Percentiles rank a stretch among this genome's conserved stretches.
Evolutionary conservation across 2,113 vertebrate genomes (phyloP).

Genomic region (Panthera uncia): DNA sequence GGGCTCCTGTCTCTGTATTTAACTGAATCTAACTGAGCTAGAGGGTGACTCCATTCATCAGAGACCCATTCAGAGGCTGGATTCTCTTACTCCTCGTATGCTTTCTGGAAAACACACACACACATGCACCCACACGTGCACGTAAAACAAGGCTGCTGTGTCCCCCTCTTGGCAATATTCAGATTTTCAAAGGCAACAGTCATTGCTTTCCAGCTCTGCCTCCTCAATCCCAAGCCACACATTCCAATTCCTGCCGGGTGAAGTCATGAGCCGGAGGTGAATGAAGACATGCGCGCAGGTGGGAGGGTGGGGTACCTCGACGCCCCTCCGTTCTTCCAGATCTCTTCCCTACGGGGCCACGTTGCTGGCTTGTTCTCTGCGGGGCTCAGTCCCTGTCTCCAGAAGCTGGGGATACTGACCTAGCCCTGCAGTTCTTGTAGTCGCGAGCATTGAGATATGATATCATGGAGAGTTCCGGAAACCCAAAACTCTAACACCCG

Average conservation of each 20-base stretch:
- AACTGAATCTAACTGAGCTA: neutral
- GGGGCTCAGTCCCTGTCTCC: neutral
- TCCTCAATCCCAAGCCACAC: neutral
- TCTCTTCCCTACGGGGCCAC: accelerated
- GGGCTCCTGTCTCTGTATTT: neutral
- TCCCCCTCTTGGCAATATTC: neutral
- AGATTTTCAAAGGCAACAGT: neutral
- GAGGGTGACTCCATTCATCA: neutral
- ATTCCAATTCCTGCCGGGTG: neutral
- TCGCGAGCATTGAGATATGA: neutral
- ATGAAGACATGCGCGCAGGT: neutral
- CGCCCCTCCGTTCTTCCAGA: neutral
- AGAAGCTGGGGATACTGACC: neutral
- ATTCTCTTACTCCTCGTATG: neutral
- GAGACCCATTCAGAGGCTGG: neutral
- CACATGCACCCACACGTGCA: neutral
- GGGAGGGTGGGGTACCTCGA: accelerated
- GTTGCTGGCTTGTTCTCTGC: neutral
- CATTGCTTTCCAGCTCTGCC: neutral
- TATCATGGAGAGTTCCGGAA: neutral
- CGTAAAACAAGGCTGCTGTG: neutral
- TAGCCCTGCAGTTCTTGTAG: neutral
- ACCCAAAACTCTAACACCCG: neutral
- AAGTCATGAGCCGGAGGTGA: accelerated
- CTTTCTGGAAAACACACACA: neutral